Percentiles rank a stretch among this genome's conserved stretches.
These are phyloP conservation scores for Eumaeus atala DNA, from an alignment of 1,140 invertebrate species.

Conservation along the genomic window DNA sequence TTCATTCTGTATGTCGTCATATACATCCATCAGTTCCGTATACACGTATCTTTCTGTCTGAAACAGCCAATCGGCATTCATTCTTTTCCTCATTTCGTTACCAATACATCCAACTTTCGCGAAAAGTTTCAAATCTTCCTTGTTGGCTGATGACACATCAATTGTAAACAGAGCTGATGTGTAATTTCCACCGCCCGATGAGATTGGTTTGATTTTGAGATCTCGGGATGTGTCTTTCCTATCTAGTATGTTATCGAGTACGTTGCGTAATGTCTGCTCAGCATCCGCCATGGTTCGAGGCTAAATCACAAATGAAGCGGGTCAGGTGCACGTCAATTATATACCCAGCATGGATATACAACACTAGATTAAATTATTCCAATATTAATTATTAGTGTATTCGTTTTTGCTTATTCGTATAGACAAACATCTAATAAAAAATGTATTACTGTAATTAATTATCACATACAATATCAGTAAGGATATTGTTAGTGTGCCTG, in stretches of 20 bases:
- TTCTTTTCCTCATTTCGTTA: slow-evolving; percentile 23
- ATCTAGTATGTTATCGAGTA: slow-evolving; percentile 32
- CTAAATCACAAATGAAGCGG: slow-evolving; percentile 17
- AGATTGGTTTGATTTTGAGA: slow-evolving; percentile 26
- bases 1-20: slow-evolving; percentile 34
- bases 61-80: slow-evolving; percentile 36
- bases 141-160: slow-evolving; percentile 23
- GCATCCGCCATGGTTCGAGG: slow-evolving; percentile 32
- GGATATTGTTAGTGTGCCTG: too few species aligned
- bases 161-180: slow-evolving; percentile 34
- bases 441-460: too few species aligned
- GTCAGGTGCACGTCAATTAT: not conserved
- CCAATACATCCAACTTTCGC: slow-evolving; percentile 43
- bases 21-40: slow-evolving; percentile 33
- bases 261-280: slow-evolving; percentile 28
- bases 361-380: too few species aligned
- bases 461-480: too few species aligned
- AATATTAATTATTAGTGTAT: too few species aligned
- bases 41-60: slow-evolving; percentile 42
- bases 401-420: too few species aligned
- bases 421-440: too few species aligned
- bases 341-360: too few species aligned
- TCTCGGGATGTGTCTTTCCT: slow-evolving; percentile 18
- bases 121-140: slow-evolving; percentile 40
- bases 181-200: slow-evolving; percentile 39